phyloP scores from a whole-genome alignment of 2,797 vertebrate genomes.

The Urocyon cinereoargenteus region DNA sequence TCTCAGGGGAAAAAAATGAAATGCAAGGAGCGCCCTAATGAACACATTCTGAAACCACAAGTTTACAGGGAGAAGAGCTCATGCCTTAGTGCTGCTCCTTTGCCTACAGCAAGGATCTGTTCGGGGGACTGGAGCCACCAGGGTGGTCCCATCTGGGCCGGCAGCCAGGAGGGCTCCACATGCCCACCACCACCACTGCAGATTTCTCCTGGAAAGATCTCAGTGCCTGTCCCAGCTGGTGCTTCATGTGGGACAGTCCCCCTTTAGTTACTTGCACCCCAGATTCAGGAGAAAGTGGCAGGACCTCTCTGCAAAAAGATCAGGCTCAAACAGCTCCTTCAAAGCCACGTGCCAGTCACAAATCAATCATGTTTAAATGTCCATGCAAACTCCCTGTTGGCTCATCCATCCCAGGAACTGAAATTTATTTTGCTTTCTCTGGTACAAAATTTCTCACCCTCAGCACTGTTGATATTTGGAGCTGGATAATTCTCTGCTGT shows the following conservation, averaged over 20 bases:
- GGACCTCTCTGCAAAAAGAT: too few species aligned
- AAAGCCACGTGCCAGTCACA: neutral
- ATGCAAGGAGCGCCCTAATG: fast-evolving
- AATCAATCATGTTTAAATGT: too few species aligned
- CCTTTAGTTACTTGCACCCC: neutral
- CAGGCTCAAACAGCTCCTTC: neutral
- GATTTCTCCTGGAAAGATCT: neutral
- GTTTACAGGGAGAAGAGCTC: too few species aligned
- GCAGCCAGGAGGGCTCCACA: neutral
- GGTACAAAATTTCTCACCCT: neutral
- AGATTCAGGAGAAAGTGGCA: too few species aligned
- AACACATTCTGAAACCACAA: neutral
- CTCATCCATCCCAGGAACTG: fast-evolving
- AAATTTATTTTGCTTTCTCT: too few species aligned
- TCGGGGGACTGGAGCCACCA: neutral
- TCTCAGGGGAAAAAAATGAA: too few species aligned
- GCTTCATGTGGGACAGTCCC: fast-evolving
- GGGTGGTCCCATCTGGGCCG: neutral
- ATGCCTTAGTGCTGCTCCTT: too few species aligned
- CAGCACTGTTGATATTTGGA: fast-evolving
- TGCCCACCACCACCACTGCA: neutral
- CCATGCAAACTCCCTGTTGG: neutral
- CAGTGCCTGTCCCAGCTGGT: too few species aligned
- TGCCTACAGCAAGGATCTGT: neutral
- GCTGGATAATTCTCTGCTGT: neutral